A percentile compares a stretch with the other conserved stretches of the same genome.
phyloP scores from a whole-genome alignment of 1,140 invertebrate species.

The Atta colombica region DNA sequence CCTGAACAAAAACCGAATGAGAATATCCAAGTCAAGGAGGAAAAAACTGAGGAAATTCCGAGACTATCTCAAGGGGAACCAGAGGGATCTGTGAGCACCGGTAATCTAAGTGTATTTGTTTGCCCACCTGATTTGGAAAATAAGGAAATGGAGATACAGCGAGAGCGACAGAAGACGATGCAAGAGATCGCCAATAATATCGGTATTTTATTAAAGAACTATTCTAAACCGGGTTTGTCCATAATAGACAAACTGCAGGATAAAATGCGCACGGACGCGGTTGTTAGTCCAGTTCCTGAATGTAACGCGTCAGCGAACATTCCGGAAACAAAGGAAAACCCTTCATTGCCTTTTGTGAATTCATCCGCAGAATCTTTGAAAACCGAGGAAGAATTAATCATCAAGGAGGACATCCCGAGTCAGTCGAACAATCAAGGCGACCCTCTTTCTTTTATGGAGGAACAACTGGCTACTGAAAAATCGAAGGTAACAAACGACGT shows the following conservation, averaged over 20 bases:
- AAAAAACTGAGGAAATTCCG: conserved; percentile 5
- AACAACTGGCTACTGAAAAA: not conserved
- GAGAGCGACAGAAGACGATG: conserved; percentile 84
- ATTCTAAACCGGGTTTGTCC: conserved; percentile 74
- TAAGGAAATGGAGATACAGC: conserved; percentile 83
- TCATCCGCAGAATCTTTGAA: not conserved
- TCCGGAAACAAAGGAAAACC: not conserved
- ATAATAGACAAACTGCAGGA: conserved; percentile 84
- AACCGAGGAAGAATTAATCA: not conserved
- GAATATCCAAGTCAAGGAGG: not conserved
- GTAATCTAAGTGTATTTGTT: conserved; percentile 84
- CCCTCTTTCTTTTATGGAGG: not conserved
- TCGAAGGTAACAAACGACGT: not conserved
- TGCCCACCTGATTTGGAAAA: conserved; percentile 83
- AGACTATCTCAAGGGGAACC: conserved; percentile 37
- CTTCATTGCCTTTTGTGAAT: not conserved
- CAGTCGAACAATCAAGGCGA: not conserved
- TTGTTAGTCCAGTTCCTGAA: not conserved
- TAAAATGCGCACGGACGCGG: conserved; percentile 80
- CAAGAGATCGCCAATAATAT: conserved; percentile 83
- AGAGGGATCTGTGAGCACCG: conserved; percentile 10
- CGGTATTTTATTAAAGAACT: conserved; percentile 78
- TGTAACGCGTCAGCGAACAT: not conserved
- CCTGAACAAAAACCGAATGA: not conserved
- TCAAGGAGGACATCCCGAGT: not conserved